phyloP scores from a whole-genome alignment of 2,113 vertebrate genomes.

The Sterrhoptilus dennistouni region DNA sequence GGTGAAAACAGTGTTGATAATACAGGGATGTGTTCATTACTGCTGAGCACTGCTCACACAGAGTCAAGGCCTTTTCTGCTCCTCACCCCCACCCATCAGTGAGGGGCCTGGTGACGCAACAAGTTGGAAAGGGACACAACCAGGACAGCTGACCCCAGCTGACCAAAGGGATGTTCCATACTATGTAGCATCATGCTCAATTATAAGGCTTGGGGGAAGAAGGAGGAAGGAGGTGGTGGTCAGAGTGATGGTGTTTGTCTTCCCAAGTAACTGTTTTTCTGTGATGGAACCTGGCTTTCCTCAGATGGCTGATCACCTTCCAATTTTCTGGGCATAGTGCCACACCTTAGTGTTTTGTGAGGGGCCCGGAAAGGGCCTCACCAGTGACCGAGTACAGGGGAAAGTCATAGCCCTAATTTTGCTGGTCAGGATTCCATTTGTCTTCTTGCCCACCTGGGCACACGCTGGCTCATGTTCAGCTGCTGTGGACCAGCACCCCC shows the following conservation, averaged over 20 bases:
- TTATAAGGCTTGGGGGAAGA: not conserved
- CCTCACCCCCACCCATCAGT: not conserved
- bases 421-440: not conserved
- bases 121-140: not conserved
- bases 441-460: not conserved
- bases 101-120: not conserved
- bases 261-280: not conserved
- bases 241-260: not conserved
- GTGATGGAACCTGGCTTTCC: not conserved
- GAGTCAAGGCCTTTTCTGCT: not conserved
- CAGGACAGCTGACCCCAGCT: not conserved
- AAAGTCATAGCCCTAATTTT: not conserved
- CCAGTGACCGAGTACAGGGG: rapidly evolving
- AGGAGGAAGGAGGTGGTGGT: not conserved
- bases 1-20: not conserved
- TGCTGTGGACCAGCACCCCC: not conserved
- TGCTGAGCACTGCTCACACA: not conserved
- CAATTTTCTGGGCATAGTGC: not conserved
- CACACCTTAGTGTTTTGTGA: not conserved
- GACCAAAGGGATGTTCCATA: not conserved
- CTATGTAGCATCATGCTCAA: not conserved
- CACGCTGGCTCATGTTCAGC: rapidly evolving
- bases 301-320: not conserved
- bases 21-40: not conserved
- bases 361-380: not conserved